phyloP scores from a whole-genome alignment of 2,888 invertebrate genomes.

The Watsonalla binaria region DNA sequence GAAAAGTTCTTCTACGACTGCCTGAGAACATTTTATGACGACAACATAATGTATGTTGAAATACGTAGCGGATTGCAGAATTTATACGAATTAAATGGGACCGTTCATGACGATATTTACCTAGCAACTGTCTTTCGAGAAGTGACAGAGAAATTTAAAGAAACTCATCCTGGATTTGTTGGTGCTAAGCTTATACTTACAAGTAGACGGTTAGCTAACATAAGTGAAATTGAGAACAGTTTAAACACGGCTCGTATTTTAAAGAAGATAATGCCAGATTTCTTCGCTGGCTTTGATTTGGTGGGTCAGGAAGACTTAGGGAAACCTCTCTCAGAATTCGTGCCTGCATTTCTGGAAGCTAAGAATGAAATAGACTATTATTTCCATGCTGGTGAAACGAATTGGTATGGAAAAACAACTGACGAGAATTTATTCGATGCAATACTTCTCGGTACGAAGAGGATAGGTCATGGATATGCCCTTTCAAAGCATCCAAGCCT shows the following conservation, averaged over 20 bases:
- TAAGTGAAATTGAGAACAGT: conserved; percentile 57
- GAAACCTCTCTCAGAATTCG: conserved; percentile 78
- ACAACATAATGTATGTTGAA: conserved; percentile 85
- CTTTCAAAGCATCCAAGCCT: conserved; percentile 85
- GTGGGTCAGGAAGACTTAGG: conserved; percentile 90
- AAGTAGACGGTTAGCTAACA: conserved; percentile 30
- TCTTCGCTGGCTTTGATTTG: conserved; percentile 88
- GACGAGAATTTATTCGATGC: conserved; percentile 90
- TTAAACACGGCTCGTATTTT: conserved; percentile 50
- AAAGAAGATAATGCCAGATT: conserved; percentile 78
- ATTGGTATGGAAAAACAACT: conserved; percentile 81
- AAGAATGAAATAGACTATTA: conserved; percentile 80
- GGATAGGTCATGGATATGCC: conserved; percentile 89
- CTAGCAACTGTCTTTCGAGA: conserved; percentile 76
- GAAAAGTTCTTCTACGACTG: conserved; percentile 81
- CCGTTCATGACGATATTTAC: conserved; percentile 67
- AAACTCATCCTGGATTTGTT: conserved; percentile 80
- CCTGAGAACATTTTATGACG: conserved; percentile 80
- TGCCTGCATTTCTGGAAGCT: conserved; percentile 71
- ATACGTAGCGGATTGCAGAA: conserved; percentile 78
- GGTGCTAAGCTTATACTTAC: conserved; percentile 83
- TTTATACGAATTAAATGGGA: conserved; percentile 82
- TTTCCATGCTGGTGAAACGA: conserved; percentile 90
- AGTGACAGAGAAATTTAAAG: conserved; percentile 76
- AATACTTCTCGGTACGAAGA: conserved; percentile 83